A percentile compares a stretch with the other conserved stretches of the same genome.
Conservation (phyloP, 2,797 vertebrate species). For the Pseudotriccus pelzelni region DNA sequence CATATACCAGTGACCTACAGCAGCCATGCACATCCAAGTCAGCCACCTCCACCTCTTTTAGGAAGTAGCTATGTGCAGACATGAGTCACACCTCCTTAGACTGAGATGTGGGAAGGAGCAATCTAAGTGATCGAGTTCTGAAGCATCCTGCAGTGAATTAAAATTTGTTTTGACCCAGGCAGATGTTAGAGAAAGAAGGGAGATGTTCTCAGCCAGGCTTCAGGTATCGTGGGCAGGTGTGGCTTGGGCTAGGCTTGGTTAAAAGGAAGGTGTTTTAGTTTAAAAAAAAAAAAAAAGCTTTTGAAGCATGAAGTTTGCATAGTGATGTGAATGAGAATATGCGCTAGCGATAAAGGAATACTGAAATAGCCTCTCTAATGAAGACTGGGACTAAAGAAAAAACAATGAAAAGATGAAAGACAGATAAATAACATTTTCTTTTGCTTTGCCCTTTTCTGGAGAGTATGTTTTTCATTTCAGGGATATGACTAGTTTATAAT, state of each 20-base stretch:
- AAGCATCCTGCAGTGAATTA: neutral
- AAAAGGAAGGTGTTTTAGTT: neutral
- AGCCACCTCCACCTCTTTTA: neutral
- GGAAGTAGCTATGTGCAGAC: neutral
- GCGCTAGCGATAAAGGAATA: neutral
- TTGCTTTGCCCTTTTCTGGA: neutral
- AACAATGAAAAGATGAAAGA: neutral
- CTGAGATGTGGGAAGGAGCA: neutral
- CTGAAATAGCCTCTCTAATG: neutral
- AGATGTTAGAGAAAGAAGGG: neutral
- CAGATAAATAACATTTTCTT: neutral
- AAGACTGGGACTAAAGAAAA: neutral
- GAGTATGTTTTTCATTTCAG: neutral
- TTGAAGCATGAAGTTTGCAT: neutral
- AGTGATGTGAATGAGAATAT: neutral
- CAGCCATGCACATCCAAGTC: neutral
- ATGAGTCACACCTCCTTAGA: neutral
- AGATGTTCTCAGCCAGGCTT: neutral
- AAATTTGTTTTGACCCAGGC: neutral
- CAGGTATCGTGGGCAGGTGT: neutral
- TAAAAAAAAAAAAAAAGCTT: neutral
- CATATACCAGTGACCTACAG: neutral
- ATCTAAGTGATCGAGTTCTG: neutral
- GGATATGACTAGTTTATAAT: neutral
- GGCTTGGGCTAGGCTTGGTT: neutral